These are phyloP conservation scores for Cetonia aurata DNA, from an alignment of 2,888 invertebrate genomes.

Conservation along the genomic window DNA sequence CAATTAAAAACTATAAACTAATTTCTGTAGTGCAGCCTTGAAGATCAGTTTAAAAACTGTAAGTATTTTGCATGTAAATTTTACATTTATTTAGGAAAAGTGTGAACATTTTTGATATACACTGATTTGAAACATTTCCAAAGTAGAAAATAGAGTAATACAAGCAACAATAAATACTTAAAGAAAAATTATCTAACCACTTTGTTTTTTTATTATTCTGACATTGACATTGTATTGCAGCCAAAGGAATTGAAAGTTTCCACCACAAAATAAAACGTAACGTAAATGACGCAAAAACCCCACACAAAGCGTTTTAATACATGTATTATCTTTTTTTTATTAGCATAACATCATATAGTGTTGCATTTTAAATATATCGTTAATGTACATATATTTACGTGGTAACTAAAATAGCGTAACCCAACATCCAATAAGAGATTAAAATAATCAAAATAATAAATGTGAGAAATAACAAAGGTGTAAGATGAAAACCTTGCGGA, in stretches of 20 bases:
- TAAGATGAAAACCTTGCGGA: neutral
- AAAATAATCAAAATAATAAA: neutral
- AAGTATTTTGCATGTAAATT: slow-evolving; percentile 27
- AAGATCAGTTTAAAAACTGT: slow-evolving; percentile 37
- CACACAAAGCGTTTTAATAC: slow-evolving; percentile 38
- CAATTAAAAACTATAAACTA: slow-evolving; percentile 47
- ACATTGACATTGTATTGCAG: neutral
- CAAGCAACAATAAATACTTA: too few species aligned
- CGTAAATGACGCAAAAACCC: slow-evolving; percentile 24
- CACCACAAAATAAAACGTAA: slow-evolving; percentile 33
- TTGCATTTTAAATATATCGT: slow-evolving; percentile 44
- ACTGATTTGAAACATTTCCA: neutral
- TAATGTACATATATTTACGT: slow-evolving; percentile 52
- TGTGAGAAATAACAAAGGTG: neutral
- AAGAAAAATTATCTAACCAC: neutral
- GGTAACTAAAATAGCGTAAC: slow-evolving; percentile 63
- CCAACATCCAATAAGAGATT: slow-evolving; percentile 53
- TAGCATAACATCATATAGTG: slow-evolving; percentile 38
- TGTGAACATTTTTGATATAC: slow-evolving; percentile 3
- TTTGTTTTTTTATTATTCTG: neutral
- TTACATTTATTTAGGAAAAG: slow-evolving; percentile 12
- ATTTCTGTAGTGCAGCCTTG: slow-evolving; percentile 64
- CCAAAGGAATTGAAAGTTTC: neutral
- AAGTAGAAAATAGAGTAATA: neutral
- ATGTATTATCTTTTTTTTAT: slow-evolving; percentile 6